Conservation (phyloP, 1,140 invertebrate genomes). For the Whitmania pigra region DNA sequence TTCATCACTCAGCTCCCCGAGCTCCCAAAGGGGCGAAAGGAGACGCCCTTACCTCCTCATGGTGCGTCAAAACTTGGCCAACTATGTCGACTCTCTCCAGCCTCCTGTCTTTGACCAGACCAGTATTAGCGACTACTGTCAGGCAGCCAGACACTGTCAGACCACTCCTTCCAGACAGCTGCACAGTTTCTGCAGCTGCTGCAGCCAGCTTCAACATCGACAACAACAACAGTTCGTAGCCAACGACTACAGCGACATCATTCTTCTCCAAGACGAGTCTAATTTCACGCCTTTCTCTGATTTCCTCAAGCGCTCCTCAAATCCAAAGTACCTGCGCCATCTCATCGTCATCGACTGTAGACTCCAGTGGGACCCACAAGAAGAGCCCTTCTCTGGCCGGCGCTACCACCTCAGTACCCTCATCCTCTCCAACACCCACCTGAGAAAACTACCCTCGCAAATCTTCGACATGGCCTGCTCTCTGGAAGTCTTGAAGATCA, state of each 20-base stretch:
- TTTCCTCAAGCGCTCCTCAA: conserved; percentile 11
- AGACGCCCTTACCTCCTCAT: not conserved
- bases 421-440: conserved; percentile 25
- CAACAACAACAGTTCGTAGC: not conserved
- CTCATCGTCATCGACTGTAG: conserved; percentile 24
- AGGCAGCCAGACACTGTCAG: not conserved
- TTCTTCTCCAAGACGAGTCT: conserved; percentile 24
- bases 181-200: conserved; percentile 2
- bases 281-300: conserved; percentile 22
- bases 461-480: conserved; percentile 23
- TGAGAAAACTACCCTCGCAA: conserved; percentile 19
- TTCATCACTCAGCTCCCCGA: not conserved
- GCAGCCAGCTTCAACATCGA: not conserved
- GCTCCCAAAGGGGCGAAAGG: not conserved
- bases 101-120: conserved; percentile 1
- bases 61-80: conserved; percentile 3
- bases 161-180: not conserved
- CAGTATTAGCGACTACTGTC: no score
- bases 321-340: conserved; percentile 15
- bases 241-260: conserved; percentile 20
- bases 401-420: conserved; percentile 18
- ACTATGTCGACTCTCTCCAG: conserved; percentile 7
- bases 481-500: conserved; percentile 24
- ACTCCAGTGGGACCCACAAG: conserved; percentile 21
- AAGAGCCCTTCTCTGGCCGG: conserved; percentile 16